Evolutionary conservation across 2,888 invertebrate genomes (phyloP).

Genomic region (Cerceris ruficornis): DNA sequence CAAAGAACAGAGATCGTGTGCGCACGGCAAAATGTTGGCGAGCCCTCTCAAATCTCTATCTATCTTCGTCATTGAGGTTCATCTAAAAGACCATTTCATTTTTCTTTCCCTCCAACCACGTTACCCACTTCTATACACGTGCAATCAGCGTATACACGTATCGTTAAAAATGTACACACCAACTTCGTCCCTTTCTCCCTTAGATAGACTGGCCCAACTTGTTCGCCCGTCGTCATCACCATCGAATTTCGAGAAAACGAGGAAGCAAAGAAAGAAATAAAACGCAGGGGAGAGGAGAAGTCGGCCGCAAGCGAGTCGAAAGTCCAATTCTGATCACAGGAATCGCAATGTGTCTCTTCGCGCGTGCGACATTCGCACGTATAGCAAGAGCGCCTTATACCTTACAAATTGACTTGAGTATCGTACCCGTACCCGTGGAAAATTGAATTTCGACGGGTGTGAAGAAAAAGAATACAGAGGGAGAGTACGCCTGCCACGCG

Average conservation of each 20-base stretch:
- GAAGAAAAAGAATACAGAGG: too few relatives aligned
- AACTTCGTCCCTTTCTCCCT: background rate
- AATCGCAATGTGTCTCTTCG: background rate
- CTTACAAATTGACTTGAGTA: slow-evolving; percentile 72
- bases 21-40: slow-evolving; percentile 66
- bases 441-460: background rate
- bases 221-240: background rate
- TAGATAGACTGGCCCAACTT: background rate
- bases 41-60: slow-evolving; percentile 24
- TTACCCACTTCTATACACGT: background rate
- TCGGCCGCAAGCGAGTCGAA: background rate
- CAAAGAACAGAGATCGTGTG: slow-evolving; percentile 74
- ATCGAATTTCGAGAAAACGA: background rate
- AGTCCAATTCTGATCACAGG: background rate
- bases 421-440: slow-evolving; percentile 14
- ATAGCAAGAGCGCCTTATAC: slow-evolving; percentile 32
- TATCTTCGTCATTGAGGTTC: slow-evolving; percentile 6
- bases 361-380: background rate
- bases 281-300: background rate
- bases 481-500: background rate
- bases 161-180: slow-evolving; percentile 19
- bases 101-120: slow-evolving; percentile 16
- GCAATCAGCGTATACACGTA: slow-evolving; percentile 11
- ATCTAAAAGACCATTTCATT: slow-evolving; percentile 7
- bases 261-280: background rate